A percentile compares a stretch with the other conserved stretches of the same genome.
These are phyloP conservation scores for Musca vetustissima DNA, from an alignment of 1,140 invertebrate species.

Conservation along the genomic window DNA sequence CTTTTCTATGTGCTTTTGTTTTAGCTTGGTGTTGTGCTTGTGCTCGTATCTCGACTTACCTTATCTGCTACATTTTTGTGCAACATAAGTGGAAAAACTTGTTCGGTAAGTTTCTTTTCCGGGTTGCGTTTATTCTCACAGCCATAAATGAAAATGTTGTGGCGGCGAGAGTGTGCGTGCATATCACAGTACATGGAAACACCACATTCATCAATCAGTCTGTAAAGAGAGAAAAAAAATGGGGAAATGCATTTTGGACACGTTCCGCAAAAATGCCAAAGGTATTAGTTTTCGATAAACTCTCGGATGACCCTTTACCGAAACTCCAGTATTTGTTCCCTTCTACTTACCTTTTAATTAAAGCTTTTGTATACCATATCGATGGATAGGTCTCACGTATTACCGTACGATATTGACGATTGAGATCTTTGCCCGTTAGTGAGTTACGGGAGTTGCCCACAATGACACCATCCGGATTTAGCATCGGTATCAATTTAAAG, in stretches of 20 bases:
- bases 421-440: constrained; percentile 82
- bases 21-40: no score
- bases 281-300: no score
- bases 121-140: constrained; percentile 83
- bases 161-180: constrained; percentile 91
- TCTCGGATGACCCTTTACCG: no score
- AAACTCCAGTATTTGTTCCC: no score
- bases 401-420: constrained; percentile 85
- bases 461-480: constrained; percentile 92
- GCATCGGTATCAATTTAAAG: constrained; percentile 94
- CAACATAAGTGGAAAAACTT: constrained; percentile 90
- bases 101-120: constrained; percentile 79
- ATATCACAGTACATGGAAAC: constrained; percentile 93
- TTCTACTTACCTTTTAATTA: constrained; percentile 71
- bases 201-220: constrained; percentile 87
- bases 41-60: constrained; percentile 58
- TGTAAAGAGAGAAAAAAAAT: constrained; percentile 45
- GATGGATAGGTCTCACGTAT: constrained; percentile 88
- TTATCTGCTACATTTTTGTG: constrained; percentile 91
- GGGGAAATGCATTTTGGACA: background rate
- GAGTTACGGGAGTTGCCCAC: constrained; percentile 92
- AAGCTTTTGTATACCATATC: constrained; percentile 90
- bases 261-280: no score
- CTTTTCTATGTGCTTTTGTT: no score
- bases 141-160: constrained; percentile 95